Evolutionary conservation across 2,113 vertebrate genomes (phyloP).

Genomic region (Mixornis gularis): DNA sequence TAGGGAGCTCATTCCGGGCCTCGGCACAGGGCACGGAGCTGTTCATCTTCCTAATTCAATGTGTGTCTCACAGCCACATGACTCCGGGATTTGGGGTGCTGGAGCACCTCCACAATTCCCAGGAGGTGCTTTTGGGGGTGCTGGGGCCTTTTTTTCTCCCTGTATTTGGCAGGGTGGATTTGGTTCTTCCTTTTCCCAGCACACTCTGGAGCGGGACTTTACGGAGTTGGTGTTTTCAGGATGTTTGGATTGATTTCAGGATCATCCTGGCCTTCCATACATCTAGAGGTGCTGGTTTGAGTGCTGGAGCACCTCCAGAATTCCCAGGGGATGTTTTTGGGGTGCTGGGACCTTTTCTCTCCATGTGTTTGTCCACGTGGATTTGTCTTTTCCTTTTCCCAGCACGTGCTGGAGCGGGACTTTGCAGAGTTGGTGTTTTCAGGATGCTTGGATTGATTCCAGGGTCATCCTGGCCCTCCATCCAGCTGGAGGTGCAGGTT

Average conservation of each 20-base stretch:
- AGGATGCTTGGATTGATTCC: not conserved
- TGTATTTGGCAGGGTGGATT: not conserved
- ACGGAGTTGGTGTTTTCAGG: too few relatives aligned
- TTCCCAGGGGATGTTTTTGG: not conserved
- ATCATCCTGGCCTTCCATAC: too few relatives aligned
- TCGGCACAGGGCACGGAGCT: not conserved
- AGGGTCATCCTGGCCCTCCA: not conserved
- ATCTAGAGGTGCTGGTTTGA: not conserved
- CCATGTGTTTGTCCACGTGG: fast-evolving
- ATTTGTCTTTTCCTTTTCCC: not conserved
- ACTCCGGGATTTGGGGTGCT: not conserved
- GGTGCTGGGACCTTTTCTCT: not conserved
- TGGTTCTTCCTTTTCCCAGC: not conserved
- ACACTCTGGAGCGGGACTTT: too few relatives aligned
- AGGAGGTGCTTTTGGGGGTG: not conserved
- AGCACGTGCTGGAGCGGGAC: fast-evolving
- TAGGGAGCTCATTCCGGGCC: constrained; percentile 49
- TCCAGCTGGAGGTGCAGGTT: not conserved
- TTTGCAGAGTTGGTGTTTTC: not conserved
- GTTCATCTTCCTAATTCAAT: constrained; percentile 55
- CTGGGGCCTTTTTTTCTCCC: not conserved
- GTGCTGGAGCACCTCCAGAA: not conserved
- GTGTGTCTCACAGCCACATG: constrained; percentile 47
- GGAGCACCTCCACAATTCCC: not conserved
- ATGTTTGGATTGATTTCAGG: too few relatives aligned